Evolutionary conservation across 2,797 vertebrate genomes (phyloP).

Genomic region (Chrysocyon brachyurus): DNA sequence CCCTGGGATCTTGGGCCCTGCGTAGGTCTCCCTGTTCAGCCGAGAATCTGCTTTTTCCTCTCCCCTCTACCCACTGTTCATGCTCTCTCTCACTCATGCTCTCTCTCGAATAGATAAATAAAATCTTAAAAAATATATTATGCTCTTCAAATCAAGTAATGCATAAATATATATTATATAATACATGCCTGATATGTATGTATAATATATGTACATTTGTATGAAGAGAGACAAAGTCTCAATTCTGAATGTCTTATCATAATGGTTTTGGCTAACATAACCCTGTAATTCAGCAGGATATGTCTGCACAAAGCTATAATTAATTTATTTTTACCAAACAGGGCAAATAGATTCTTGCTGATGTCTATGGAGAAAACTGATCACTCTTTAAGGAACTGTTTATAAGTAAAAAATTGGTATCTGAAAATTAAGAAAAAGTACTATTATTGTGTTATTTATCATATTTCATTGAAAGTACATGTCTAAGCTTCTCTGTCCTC

Average conservation of each 20-base stretch:
- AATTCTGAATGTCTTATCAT: background rate
- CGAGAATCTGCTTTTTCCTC: too few species aligned
- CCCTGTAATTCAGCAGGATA: background rate
- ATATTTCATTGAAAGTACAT: background rate
- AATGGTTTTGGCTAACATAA: background rate
- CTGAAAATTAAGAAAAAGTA: background rate
- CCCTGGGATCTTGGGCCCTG: too few species aligned
- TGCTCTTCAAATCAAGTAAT: background rate
- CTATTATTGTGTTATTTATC: background rate
- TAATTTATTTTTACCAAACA: constrained; percentile 17
- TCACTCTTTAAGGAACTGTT: background rate
- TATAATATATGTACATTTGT: background rate
- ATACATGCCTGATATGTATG: background rate
- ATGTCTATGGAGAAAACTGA: background rate
- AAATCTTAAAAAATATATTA: background rate
- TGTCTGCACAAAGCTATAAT: background rate
- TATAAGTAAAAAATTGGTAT: background rate
- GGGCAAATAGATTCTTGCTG: background rate
- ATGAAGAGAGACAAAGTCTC: background rate
- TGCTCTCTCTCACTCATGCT: too few species aligned
- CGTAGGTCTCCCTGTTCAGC: too few species aligned
- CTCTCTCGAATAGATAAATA: too few species aligned
- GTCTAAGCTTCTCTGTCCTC: background rate
- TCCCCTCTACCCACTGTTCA: too few species aligned
- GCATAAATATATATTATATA: background rate